Percentiles rank a stretch among this genome's conserved stretches.
Conservation (phyloP, 2,888 invertebrate genomes). For the Agrochola circellaris region DNA sequence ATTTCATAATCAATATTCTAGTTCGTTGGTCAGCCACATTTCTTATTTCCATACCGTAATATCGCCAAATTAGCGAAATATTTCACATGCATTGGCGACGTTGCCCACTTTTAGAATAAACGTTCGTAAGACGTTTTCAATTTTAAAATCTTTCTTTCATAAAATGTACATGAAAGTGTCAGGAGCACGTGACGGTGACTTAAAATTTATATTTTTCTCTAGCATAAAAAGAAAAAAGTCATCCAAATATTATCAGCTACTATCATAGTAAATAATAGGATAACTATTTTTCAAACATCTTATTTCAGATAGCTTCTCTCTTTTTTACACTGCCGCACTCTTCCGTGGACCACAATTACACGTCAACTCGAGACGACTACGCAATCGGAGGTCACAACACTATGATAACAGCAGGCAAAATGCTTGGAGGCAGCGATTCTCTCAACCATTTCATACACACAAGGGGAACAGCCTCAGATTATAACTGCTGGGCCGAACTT, state of each 20-base stretch:
- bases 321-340: conserved; percentile 20
- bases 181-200: background rate
- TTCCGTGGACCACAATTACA: conserved; percentile 35
- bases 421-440: conserved; percentile 49
- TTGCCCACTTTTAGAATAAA: too few species aligned
- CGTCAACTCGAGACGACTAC: conserved; percentile 27
- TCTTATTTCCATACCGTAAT: too few species aligned
- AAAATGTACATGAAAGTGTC: too few species aligned
- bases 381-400: conserved; percentile 40
- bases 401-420: conserved; percentile 49
- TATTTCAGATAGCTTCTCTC: conserved; percentile 29
- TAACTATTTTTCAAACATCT: background rate
- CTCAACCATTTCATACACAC: conserved; percentile 41
- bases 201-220: background rate
- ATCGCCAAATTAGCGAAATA: too few species aligned
- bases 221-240: too few species aligned
- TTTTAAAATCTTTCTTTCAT: too few species aligned
- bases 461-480: conserved; percentile 32
- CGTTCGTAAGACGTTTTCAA: background rate
- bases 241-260: background rate
- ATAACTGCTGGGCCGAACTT: conserved; percentile 42
- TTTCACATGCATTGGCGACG: too few species aligned
- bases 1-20: too few species aligned
- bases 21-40: too few species aligned
- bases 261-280: background rate